A percentile compares a stretch with the other conserved stretches of the same genome.
These are phyloP conservation scores for Stictonetta naevosa DNA, from an alignment of 2,113 vertebrate species.

Conservation along the genomic window DNA sequence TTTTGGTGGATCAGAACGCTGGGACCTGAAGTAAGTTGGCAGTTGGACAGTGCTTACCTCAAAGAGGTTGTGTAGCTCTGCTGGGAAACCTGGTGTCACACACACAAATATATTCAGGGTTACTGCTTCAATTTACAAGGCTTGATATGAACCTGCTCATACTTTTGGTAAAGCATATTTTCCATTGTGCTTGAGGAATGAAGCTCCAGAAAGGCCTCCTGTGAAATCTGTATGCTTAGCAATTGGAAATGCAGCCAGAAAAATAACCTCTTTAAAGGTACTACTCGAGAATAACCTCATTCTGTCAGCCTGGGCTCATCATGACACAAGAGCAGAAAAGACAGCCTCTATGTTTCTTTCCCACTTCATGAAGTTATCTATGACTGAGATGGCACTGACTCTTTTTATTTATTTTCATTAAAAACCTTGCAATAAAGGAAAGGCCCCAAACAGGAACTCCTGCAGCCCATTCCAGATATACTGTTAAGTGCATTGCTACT, in stretches of 20 bases:
- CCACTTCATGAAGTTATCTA: not conserved
- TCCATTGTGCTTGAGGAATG: not conserved
- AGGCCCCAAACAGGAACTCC: not conserved
- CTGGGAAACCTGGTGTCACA: not conserved
- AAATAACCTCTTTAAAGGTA: not conserved
- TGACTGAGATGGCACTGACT: not conserved
- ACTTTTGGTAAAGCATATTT: not conserved
- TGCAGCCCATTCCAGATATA: not conserved
- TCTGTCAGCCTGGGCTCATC: conserved; percentile 16
- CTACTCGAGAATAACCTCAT: not conserved
- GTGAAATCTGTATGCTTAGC: not conserved
- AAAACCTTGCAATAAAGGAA: not conserved
- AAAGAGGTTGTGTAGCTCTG: not conserved
- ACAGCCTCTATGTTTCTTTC: not conserved
- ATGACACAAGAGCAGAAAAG: not conserved
- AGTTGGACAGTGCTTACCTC: not conserved
- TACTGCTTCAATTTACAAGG: not conserved
- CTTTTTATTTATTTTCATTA: not conserved
- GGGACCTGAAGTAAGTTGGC: not conserved
- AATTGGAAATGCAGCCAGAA: not conserved
- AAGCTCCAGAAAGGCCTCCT: not conserved
- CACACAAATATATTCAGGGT: not conserved
- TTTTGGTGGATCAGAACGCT: not conserved
- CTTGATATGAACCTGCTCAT: not conserved
- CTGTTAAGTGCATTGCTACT: not conserved